Evolutionary conservation across 2,888 invertebrate genomes (phyloP).

Genomic region (Cylindroiulus punctatus): DNA sequence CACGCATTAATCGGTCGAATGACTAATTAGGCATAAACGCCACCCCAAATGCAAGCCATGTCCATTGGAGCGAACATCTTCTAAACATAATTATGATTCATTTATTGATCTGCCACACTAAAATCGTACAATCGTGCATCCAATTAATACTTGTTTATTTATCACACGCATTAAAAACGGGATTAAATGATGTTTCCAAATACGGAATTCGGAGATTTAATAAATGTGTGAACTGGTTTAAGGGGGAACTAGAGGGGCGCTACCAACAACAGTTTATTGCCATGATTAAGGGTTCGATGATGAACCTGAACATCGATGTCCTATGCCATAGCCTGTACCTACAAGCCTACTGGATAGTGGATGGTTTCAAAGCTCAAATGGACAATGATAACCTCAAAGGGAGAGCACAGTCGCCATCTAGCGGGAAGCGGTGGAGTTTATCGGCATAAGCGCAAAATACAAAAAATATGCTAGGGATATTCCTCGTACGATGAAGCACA

Average conservation of each 20-base stretch:
- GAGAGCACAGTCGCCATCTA: slow-evolving; percentile 19
- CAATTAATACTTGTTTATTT: slow-evolving; percentile 31
- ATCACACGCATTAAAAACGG: background rate
- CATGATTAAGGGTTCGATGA: too few relatives aligned
- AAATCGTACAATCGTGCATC: background rate
- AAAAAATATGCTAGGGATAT: background rate
- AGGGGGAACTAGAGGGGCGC: background rate
- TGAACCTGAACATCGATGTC: too few relatives aligned
- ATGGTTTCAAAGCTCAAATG: background rate
- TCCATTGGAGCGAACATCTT: background rate
- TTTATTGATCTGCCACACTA: background rate
- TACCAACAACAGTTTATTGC: too few relatives aligned
- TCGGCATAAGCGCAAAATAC: background rate
- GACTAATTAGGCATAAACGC: background rate
- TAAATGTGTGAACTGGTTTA: background rate
- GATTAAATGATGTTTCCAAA: background rate
- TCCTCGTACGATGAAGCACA: too few relatives aligned
- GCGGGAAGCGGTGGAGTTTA: background rate
- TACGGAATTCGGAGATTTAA: background rate
- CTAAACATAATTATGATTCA: background rate
- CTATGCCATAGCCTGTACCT: too few relatives aligned
- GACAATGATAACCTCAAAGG: background rate
- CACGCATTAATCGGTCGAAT: slow-evolving; percentile 7
- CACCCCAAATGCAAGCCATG: background rate
- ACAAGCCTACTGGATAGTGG: too few relatives aligned